Evolutionary conservation across 92 coral and sea anemone species (phyloP).

Genomic region (Hydrozoanthus gracilis): DNA sequence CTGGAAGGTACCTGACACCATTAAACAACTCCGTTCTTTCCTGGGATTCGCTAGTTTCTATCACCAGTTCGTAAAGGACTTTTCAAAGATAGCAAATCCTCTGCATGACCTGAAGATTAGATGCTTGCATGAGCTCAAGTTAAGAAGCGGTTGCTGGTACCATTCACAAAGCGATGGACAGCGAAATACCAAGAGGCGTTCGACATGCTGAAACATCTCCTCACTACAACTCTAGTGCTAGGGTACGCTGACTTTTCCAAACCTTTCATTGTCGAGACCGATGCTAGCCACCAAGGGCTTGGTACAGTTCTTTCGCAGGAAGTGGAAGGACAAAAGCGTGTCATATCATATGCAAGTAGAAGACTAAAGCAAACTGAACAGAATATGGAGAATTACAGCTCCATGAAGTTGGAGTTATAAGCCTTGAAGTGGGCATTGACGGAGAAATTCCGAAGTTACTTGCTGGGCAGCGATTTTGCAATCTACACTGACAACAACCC

Average conservation of each 20-base stretch:
- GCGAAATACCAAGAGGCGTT: conserved; percentile 1
- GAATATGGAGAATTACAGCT: conserved; percentile 66
- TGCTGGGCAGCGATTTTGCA: conserved; percentile 55
- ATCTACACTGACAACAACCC: conserved; percentile 27
- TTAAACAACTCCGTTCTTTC: conserved; percentile 37
- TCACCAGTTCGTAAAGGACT: conserved; percentile 35
- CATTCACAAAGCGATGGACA: conserved; percentile 43
- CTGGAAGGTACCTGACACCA: conserved; percentile 29
- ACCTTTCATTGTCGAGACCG: conserved; percentile 23
- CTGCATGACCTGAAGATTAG: conserved; percentile 31
- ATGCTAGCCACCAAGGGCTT: background rate
- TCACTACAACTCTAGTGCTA: conserved; percentile 32
- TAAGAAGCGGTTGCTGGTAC: conserved; percentile 23
- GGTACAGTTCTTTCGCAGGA: conserved; percentile 53
- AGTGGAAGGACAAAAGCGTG: conserved; percentile 52
- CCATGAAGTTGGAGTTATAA: conserved; percentile 57
- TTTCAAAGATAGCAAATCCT: conserved; percentile 29
- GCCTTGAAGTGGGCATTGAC: conserved; percentile 68
- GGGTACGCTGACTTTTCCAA: conserved; percentile 33
- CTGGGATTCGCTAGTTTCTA: conserved; percentile 39
- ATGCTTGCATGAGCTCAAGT: conserved; percentile 43
- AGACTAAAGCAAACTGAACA: conserved; percentile 59
- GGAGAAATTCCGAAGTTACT: conserved; percentile 66
- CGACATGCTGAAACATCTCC: background rate
- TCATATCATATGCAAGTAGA: conserved; percentile 68